Evolutionary conservation across 2,888 invertebrate genomes (phyloP), one percentile per base, ranked within the genome.

Genomic region (Polia nebulosa): DNA sequence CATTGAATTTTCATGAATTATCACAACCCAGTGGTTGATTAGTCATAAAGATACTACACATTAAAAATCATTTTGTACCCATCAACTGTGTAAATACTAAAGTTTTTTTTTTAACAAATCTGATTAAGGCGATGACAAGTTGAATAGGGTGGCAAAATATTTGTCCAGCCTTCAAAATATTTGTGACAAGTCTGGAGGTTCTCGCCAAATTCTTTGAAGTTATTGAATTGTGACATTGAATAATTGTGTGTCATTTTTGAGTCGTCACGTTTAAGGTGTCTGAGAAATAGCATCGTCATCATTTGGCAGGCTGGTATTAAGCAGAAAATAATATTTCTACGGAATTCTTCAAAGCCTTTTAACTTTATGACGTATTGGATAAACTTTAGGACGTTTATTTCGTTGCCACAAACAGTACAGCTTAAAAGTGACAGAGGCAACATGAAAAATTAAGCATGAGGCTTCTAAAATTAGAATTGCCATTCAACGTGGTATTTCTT

Each of bases 221-320:
- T 15, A 61, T 72, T 52, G 52, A 25, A 32, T 44, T 29, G 13
- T 32, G 62, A 61, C 62, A 61, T 61, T 69, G 29, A 61, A 72
- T 45, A 61, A 32, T 52, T 61, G 20, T 39, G 2, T 36, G 36
- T 52, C 25, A 7, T 52, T 5, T 52, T 5, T 36, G 9, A 52
- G 17, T 13, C 2, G 29, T 44, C 51, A 51, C 22, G 2, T 7
- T 49, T 49, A 2, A 15, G 36, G 0, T 20, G 3, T 22, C 11
- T 8, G 11, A 58, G 27, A n/a, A 34, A 11, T 34, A 11, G 13
- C 25, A 25, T 32, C 11, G 13, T 27, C n/a, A 52, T 25, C 1
- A 20, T 29, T 41, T 5, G 36, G n/a, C 5, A n/a, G 8, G 1
- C 13, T 11, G 27, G 29, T 27, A 8, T 22, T 3, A 45, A 13